A percentile compares a stretch with the other conserved stretches of the same genome.
Conservation (phyloP, 2,888 invertebrate genomes). For the Orthosia incerta region DNA sequence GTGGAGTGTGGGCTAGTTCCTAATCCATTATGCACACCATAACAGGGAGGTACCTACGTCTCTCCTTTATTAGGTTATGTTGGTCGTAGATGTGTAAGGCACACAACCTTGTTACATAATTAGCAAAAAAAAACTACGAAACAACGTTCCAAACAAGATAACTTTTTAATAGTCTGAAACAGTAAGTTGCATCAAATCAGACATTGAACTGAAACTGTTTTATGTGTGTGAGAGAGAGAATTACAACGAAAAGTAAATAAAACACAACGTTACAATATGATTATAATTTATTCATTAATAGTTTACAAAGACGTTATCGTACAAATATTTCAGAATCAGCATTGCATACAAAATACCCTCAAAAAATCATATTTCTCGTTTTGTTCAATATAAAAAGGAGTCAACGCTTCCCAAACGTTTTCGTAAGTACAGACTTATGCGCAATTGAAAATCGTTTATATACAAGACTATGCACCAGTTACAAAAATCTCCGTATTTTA, state of each 20-base stretch:
- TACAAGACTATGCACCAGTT: slow-evolving; percentile 83
- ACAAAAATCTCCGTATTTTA: slow-evolving; percentile 67
- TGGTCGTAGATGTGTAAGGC: no score
- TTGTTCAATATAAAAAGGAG: slow-evolving; percentile 76
- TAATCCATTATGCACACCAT: no score
- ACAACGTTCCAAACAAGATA: no score
- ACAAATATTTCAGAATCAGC: slow-evolving; percentile 86
- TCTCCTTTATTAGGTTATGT: no score
- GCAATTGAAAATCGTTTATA: slow-evolving; percentile 76
- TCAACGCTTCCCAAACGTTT: slow-evolving; percentile 68
- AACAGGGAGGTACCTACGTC: no score
- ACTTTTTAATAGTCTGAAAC: no score
- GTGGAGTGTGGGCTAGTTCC: no score
- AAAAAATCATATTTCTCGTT: slow-evolving; percentile 64
- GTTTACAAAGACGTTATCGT: slow-evolving; percentile 90
- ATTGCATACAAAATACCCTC: slow-evolving; percentile 69
- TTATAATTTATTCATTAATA: slow-evolving; percentile 91
- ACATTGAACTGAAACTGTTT: no score
- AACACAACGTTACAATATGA: slow-evolving; percentile 86
- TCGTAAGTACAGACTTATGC: slow-evolving; percentile 73
- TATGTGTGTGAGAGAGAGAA: background rate
- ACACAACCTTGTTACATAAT: no score
- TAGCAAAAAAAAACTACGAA: no score
- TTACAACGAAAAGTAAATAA: slow-evolving; percentile 70
- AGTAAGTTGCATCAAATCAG: no score